Base-by-base conservation (phyloP, 2,888 invertebrate species). In the Hirtodrosophila trivittata region DNA sequence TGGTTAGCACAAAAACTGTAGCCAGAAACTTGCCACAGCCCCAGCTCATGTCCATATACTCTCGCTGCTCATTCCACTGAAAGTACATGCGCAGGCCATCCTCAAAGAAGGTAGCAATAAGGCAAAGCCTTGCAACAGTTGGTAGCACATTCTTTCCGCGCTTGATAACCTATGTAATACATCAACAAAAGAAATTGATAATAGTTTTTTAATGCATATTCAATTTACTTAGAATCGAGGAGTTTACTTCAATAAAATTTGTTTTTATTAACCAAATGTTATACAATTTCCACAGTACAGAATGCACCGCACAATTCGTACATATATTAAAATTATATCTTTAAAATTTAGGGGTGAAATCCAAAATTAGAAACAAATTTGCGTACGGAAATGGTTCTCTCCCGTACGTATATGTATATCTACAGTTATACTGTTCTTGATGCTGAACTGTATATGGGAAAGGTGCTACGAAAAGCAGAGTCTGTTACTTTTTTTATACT, bases 31-130 rank as follows among this genome's bases (percentile, higher is more conserved):
- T 95, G 38, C 99, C 99, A 92, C 98, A 98, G 39, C 96, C 95
- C 99, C 98, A 99, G 9, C 97, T 97, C 92, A 96, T 95, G 90
- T 98, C 95, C 97, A 99, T 98, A 91, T 98, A 99, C 90, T 98
- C 98, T 37, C 97, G 93, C 91, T 98, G 98, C 89, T 99, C 98
- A 51, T 94, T 94, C 98, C 98, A 99, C 91, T 99, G 99, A 88
- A 97, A 96, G 95, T 98, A 99, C 99, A 99, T 99, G 65, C 99
- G 94, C 62, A 99, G 93, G 1, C 99, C 99, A 93, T 99, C 99
- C 92, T 99, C 99, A 67, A 99, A 93, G 92, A 99, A 99, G 83
- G 99, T 99, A 83, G 98, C 97, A 89, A 99, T 98, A 63, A 99
- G 94, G 91, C 98, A 99, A 65, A 99, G 92, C 70, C 99, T 94